Base-by-base conservation (phyloP, 2,797 vertebrate species). In the Xenentodon cancila region DNA sequence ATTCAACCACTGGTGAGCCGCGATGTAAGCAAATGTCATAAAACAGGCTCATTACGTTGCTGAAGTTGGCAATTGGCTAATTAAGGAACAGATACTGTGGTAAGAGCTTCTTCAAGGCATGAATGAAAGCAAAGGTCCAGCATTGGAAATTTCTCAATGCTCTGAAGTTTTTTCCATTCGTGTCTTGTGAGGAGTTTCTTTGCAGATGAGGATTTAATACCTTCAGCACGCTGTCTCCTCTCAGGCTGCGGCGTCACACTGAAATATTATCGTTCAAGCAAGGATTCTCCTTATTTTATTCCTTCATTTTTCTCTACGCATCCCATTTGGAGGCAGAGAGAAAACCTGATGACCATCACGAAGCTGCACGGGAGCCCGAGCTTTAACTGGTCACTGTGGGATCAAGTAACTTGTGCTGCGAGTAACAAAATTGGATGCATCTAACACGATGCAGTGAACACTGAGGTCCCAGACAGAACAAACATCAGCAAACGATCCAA, bases 61-160 rank as follows among this genome's bases (percentile, higher is more conserved):
- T 71, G 76, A 75, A 82, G 79, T 80, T 66, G 59, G 75, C 53
- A 79, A 84, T 83, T 69, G 66, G 81, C 69, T 87, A 88, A 88
- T 90, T 88, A 88, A 71, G 22, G 37, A 71, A 73, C 76, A 73
- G 83, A 75, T 81, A 81, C 64, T 80, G 85, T 69, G 62, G 71
- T 82, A 78, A 84, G 64, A 74, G 72, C 79, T 77, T 0, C 79
- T 77, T 0, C 12, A 55, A 78, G 66, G 54, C 72, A 73, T 42
- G 44, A 76, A 65, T 71, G 65, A 62, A 84, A 71, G 72, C 61
- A 61, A 68, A 79, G 71, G 78, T 84, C 80, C 77, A 76, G 67
- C 69, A 59, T 59, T 63, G 67, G 64, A 79, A 83, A 89, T 73
- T 75, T 64, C 73, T 69, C 22, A 22, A 25, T 60, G 77, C 81